A percentile compares a stretch with the other conserved stretches of the same genome.
Evolutionary conservation across 1,140 invertebrate genomes (phyloP).

Genomic region (Vollenhovia emeryi): DNA sequence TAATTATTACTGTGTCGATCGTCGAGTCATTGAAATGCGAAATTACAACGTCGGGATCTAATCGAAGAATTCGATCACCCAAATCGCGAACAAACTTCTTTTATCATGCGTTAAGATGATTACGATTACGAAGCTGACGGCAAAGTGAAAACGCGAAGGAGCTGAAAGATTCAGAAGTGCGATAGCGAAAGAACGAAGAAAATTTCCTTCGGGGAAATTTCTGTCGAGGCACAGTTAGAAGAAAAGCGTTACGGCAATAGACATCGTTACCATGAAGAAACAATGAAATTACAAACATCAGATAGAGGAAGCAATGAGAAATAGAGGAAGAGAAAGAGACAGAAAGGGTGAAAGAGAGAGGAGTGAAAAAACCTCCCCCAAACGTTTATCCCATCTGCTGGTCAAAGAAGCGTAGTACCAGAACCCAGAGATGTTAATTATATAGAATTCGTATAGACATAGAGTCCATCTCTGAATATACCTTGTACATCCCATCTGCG

Average conservation of each 20-base stretch:
- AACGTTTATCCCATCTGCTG: neutral
- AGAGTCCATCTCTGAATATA: slow-evolving; percentile 86
- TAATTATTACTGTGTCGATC: neutral
- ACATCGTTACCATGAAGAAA: slow-evolving; percentile 8
- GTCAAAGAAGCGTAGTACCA: slow-evolving; percentile 24
- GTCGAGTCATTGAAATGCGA: neutral
- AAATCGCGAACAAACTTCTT: neutral
- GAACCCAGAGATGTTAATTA: slow-evolving; percentile 39
- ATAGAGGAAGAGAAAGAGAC: neutral
- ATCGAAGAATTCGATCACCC: neutral
- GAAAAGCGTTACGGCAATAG: slow-evolving; percentile 17
- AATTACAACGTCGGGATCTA: neutral
- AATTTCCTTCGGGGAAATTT: slow-evolving; percentile 12
- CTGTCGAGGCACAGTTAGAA: slow-evolving; percentile 4
- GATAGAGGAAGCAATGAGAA: neutral
- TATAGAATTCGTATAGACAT: slow-evolving; percentile 43
- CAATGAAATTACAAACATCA: neutral
- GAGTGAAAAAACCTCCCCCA: slow-evolving; percentile 28
- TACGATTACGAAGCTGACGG: neutral
- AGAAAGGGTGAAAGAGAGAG: neutral
- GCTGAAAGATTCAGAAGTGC: neutral
- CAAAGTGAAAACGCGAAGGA: neutral
- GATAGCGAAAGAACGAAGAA: neutral
- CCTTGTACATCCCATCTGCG: slow-evolving; percentile 96
- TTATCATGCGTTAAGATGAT: slow-evolving; percentile 19